Evolutionary conservation across 2,113 vertebrate species (phyloP).

Genomic region (Piprites chloris): DNA sequence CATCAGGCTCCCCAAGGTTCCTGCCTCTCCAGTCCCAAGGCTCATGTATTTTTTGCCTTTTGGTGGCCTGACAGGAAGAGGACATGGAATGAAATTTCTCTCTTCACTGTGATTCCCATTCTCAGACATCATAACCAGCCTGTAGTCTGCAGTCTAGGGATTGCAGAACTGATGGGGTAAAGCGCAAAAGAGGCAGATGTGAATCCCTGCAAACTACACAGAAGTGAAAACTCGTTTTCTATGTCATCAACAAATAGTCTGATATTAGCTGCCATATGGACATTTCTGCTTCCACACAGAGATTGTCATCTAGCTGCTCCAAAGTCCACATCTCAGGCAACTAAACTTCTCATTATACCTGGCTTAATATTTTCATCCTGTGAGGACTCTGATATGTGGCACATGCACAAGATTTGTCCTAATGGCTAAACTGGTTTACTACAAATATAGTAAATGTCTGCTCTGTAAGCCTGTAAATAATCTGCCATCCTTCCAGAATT

Average conservation of each 20-base stretch:
- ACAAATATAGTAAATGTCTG: not conserved
- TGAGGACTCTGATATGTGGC: not conserved
- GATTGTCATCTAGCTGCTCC: not conserved
- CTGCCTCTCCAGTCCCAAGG: not conserved
- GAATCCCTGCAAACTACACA: not conserved
- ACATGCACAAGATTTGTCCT: not conserved
- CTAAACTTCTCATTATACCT: not conserved
- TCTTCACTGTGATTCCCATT: not conserved
- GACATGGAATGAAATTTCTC: not conserved
- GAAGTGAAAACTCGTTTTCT: not conserved
- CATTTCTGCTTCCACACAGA: not conserved
- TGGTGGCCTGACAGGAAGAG: not conserved
- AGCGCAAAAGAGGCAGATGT: accelerated
- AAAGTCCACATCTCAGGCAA: not conserved
- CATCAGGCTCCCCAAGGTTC: not conserved
- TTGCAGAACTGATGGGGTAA: not conserved
- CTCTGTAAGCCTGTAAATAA: not conserved
- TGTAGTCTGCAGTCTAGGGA: not conserved
- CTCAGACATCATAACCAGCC: accelerated
- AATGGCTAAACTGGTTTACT: not conserved
- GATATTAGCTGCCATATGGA: not conserved
- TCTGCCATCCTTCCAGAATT: not conserved
- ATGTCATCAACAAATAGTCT: not conserved
- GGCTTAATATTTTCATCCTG: not conserved
- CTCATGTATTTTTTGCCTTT: not conserved